Evolutionary conservation across 1,140 invertebrate species (phyloP), one percentile per base, ranked within the genome.

Genomic region (Microplitis mediator): DNA sequence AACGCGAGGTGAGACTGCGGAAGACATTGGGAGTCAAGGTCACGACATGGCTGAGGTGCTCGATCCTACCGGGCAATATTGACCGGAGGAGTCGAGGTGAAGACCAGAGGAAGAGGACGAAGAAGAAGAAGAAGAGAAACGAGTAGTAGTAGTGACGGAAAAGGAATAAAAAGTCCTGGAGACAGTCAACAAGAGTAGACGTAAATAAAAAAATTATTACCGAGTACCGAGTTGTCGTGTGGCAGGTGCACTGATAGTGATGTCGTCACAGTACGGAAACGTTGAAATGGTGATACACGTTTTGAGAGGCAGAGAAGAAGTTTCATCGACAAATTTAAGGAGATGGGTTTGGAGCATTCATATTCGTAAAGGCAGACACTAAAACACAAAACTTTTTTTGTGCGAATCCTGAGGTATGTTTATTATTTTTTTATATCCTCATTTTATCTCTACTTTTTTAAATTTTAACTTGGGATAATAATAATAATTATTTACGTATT

Each of bases 291-390:
- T n/a, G 62, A 50, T 62, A 74, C 68, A 74, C 50, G 81, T 82
- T 68, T 80, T 45, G 6, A 45, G 85, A 75, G 84, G 84, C 64
- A 79, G 78, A 74, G 84, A 86, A 68, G 84, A 86, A 70, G 84
- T 77, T n/a, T 86, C 86, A 13, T 85, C 84, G 56, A 79, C 85
- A 14, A 86, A 86, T 75, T 75, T 86, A 56, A 81, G 85, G 72
- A 86, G 85, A 86, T 83, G 77, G 75, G 75, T 75, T 35, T 87
- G 86, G 86, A 86, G 81, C 79, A 86, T 87, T 74, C 80, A 86
- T 76, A 86, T 86, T 76, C 81, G 86, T n/a, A 87, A 87, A 71
- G 85, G 85, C 77, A 86, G 86, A 82, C 83, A 86, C 80, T 63
- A 34, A 63, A 63, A 72, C 75, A 69, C 34, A 61, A 31, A n/a